Percentiles rank a stretch among this genome's conserved stretches.
Conservation (phyloP, 2,113 vertebrate species). For the Diadophis punctatus region DNA sequence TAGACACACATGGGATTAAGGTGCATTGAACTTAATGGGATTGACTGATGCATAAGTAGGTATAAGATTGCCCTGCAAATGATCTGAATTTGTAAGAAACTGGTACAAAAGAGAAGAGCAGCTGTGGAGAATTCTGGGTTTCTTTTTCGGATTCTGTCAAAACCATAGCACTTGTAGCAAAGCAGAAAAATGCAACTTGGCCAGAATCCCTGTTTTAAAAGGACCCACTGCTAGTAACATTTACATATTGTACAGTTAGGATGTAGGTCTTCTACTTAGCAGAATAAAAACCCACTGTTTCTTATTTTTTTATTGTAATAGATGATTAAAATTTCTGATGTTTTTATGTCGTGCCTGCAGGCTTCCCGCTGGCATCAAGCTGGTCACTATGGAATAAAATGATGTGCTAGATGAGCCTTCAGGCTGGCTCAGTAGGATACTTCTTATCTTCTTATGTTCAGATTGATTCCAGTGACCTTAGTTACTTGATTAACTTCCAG, state of each 20-base stretch:
- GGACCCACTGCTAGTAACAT: neutral
- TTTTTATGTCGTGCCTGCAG: neutral
- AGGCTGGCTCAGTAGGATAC: neutral
- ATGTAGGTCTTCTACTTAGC: neutral
- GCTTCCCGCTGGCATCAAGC: neutral
- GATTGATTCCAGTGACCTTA: neutral
- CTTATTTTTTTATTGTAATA: constrained; percentile 16
- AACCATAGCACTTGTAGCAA: neutral
- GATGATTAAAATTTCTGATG: constrained; percentile 5
- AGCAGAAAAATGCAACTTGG: neutral
- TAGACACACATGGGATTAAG: neutral
- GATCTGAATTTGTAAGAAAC: neutral
- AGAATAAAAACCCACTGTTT: neutral
- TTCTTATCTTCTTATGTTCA: neutral
- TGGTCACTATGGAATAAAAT: neutral
- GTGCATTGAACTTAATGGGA: neutral
- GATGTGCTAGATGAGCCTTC: neutral
- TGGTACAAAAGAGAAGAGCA: neutral
- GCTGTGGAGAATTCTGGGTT: neutral
- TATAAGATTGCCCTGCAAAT: neutral
- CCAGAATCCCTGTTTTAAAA: neutral
- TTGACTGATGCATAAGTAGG: neutral
- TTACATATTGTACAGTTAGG: neutral
- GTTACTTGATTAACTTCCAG: neutral
- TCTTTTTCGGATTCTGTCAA: neutral